Evolutionary conservation across 2,113 vertebrate genomes (phyloP).

Genomic region (Pomatostomus ruficeps): DNA sequence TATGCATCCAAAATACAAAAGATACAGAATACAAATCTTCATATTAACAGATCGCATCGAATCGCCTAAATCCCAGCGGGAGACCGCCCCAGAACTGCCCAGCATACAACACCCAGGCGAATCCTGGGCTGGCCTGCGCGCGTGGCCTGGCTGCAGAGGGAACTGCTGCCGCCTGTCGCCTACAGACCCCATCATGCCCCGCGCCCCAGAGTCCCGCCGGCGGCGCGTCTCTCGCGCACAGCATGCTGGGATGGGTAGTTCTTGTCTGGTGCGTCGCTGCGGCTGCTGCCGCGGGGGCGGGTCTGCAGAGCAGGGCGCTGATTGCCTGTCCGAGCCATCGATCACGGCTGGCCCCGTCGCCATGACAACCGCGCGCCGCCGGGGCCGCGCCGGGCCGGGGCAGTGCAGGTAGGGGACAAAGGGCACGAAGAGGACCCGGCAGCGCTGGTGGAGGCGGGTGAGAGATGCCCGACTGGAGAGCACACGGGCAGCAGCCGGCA

Average conservation of each 20-base stretch:
- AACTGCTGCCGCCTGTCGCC: background rate
- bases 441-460: background rate
- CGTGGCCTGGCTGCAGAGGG: fast-evolving
- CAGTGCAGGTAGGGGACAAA: background rate
- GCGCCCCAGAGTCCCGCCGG: fast-evolving
- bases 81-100: too few species aligned
- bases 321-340: background rate
- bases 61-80: background rate
- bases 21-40: too few species aligned
- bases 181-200: background rate
- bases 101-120: background rate
- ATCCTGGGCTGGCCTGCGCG: fast-evolving
- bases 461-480: background rate
- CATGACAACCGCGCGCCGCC: background rate
- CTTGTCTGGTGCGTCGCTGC: fast-evolving
- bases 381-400: background rate
- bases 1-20: background rate
- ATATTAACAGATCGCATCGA: background rate
- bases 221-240: fast-evolving
- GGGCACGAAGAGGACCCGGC: background rate
- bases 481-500: background rate
- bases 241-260: background rate
- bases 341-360: background rate
- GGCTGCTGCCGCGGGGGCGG: background rate
- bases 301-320: background rate